These are phyloP conservation scores for Cervus canadensis DNA, from an alignment of 2,113 vertebrate genomes.

Conservation along the genomic window DNA sequence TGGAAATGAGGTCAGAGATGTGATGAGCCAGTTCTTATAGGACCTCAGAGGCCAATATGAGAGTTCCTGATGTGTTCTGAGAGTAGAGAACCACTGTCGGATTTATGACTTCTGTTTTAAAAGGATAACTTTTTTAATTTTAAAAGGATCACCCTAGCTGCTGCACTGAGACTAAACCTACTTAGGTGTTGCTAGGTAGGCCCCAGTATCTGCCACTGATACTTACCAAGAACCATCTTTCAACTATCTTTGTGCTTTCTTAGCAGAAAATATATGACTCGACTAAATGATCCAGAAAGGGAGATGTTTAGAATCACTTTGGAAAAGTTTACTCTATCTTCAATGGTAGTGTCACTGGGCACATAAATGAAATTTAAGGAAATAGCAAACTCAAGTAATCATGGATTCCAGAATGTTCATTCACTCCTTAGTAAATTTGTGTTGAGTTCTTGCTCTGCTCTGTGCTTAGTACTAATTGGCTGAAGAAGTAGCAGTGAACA, in stretches of 20 bases:
- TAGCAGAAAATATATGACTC: not conserved
- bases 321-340: constrained; percentile 4
- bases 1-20: not conserved
- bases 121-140: constrained; percentile 1
- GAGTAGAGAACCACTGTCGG: not conserved
- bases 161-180: not conserved
- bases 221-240: not conserved
- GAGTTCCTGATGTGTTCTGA: not conserved
- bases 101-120: not conserved
- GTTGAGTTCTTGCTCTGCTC: not conserved
- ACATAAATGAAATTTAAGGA: constrained; percentile 38
- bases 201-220: not conserved
- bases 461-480: not conserved
- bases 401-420: not conserved
- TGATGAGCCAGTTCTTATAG: not conserved
- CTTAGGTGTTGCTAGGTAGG: not conserved
- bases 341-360: not conserved
- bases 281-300: not conserved
- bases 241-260: not conserved
- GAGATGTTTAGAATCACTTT: not conserved
- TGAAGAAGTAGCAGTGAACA: constrained; percentile 29
- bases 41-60: not conserved
- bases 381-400: not conserved
- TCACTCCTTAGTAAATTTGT: not conserved
- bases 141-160: not conserved